Evolutionary conservation across 2,113 vertebrate genomes (phyloP).

Genomic region (Rhynchomys soricoides): DNA sequence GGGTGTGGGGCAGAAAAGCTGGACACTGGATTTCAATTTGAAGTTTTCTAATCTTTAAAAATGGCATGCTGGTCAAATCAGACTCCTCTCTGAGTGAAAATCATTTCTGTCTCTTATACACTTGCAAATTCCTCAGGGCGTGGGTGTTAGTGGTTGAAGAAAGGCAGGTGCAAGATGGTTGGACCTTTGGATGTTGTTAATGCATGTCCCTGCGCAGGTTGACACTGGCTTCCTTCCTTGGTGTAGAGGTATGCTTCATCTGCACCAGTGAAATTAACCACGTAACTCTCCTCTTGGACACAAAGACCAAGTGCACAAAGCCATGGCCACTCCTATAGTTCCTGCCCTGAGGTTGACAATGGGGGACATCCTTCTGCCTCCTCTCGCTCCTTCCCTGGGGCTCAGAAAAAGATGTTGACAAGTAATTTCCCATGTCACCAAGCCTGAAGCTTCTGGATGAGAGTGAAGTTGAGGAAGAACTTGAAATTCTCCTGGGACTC

Average conservation of each 20-base stretch:
- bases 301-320: neutral
- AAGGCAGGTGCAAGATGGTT: neutral
- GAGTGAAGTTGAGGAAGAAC: neutral
- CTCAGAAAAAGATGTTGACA: neutral
- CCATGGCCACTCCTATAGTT: neutral
- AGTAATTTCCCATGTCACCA: neutral
- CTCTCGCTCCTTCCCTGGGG: neutral
- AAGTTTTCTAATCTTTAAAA: constrained; percentile 20
- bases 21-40: constrained; percentile 45
- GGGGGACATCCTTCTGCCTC: neutral
- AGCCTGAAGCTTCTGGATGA: constrained; percentile 7
- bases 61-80: neutral
- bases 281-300: constrained; percentile 10
- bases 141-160: neutral
- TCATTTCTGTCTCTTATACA: neutral
- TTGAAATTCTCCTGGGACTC: neutral
- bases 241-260: neutral
- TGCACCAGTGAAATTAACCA: neutral
- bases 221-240: neutral
- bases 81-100: neutral
- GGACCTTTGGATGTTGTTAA: neutral
- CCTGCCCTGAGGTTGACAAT: neutral
- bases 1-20: neutral
- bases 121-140: neutral
- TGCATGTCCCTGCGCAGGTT: neutral